Percentiles rank a stretch among this genome's conserved stretches.
Evolutionary conservation across 2,888 invertebrate species (phyloP).

Genomic region (Oxytorus armatus): DNA sequence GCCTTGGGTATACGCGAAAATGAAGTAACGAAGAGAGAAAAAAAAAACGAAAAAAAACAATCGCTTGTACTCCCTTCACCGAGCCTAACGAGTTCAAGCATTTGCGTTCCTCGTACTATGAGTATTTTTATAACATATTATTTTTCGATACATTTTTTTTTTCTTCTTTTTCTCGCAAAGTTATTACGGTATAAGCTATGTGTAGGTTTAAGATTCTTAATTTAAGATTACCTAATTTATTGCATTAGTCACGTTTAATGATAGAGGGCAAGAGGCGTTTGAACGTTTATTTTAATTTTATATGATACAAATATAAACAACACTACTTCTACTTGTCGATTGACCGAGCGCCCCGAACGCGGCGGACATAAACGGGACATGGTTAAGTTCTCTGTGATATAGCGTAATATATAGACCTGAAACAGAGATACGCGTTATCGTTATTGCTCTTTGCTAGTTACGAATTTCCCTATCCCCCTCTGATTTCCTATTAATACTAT

Average conservation of each 20-base stretch:
- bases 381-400: conserved; percentile 82
- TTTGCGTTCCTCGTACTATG: conserved; percentile 80
- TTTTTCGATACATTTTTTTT: conserved; percentile 77
- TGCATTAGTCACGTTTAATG: conserved; percentile 75
- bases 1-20: conserved; percentile 27
- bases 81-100: conserved; percentile 74
- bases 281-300: conserved; percentile 60
- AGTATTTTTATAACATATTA: conserved; percentile 82
- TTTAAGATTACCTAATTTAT: conserved; percentile 65
- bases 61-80: conserved; percentile 68
- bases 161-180: conserved; percentile 60
- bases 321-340: conserved; percentile 51
- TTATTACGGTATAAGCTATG: conserved; percentile 64
- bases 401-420: conserved; percentile 77
- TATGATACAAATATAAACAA: conserved; percentile 23
- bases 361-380: conserved; percentile 67
- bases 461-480: conserved; percentile 16
- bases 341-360: conserved; percentile 37
- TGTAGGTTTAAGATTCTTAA: conserved; percentile 54
- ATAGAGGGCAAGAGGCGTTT: conserved; percentile 69
- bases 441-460: conserved; percentile 74
- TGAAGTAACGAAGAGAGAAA: conserved; percentile 20
- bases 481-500: conserved; percentile 55
- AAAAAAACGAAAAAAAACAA: conserved; percentile 39
- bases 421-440: conserved; percentile 80